These are phyloP conservation scores for Chironex yamaguchii DNA, from an alignment of 30 jellyfish, hydroid and myxozoan genomes.

Conservation along the genomic window DNA sequence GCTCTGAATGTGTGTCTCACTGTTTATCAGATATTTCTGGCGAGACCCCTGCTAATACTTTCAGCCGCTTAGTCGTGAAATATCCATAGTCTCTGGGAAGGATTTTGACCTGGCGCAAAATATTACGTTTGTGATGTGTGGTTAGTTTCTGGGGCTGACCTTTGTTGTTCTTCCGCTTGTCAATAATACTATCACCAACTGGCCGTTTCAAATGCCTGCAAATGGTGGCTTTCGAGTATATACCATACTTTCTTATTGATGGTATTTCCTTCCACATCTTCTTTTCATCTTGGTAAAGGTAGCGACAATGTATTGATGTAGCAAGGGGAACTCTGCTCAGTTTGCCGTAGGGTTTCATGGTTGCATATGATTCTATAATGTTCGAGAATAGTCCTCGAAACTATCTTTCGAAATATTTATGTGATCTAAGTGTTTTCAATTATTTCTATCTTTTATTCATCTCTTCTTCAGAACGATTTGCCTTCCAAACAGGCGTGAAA, in stretches of 20 bases:
- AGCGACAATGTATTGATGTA: conserved; percentile 59
- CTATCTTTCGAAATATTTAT: no score
- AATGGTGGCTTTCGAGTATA: conserved; percentile 38
- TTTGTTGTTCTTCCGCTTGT: conserved; percentile 39
- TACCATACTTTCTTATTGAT: neutral
- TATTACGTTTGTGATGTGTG: conserved; percentile 27
- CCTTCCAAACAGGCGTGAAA: no score
- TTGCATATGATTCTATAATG: neutral
- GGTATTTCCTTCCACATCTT: conserved; percentile 10
- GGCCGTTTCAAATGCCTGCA: conserved; percentile 59
- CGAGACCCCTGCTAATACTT: conserved; percentile 25
- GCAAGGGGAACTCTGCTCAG: conserved; percentile 48
- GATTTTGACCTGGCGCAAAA: conserved; percentile 5
- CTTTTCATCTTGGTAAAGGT: conserved; percentile 43
- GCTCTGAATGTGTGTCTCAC: neutral
- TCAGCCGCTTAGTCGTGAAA: conserved; percentile 31
- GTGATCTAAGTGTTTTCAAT: no score
- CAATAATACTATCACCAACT: neutral
- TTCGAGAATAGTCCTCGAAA: no score
- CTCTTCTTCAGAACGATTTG: no score
- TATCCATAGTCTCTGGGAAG: conserved; percentile 25
- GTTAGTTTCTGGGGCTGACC: conserved; percentile 45
- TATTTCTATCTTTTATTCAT: no score
- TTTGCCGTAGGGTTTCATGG: neutral
- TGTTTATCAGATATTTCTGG: conserved; percentile 28